Evolutionary conservation across 2,797 vertebrate species (phyloP).

Genomic region (Paguma larvata): DNA sequence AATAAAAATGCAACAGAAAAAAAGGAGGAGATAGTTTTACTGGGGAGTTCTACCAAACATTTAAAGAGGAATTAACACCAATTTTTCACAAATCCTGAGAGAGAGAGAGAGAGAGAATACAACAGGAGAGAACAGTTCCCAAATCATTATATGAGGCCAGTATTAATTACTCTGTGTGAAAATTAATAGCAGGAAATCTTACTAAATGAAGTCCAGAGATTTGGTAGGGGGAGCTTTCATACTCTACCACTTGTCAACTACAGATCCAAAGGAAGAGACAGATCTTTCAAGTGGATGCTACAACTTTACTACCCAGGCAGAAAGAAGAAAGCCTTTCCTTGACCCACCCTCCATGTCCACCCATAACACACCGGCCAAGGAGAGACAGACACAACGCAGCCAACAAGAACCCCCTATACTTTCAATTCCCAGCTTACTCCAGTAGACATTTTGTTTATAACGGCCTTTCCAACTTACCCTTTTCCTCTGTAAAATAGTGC

Average conservation of each 20-base stretch:
- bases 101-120: not conserved
- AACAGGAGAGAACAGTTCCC: not conserved
- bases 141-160: not conserved
- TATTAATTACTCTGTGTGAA: not conserved
- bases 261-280: not conserved
- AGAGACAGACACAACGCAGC: not conserved
- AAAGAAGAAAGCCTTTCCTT: not conserved
- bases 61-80: not conserved
- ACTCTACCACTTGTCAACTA: not conserved
- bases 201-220: not conserved
- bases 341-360: not conserved
- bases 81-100: not conserved
- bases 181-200: not conserved
- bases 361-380: not conserved
- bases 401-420: not conserved
- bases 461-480: not conserved
- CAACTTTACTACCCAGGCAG: not conserved
- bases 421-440: not conserved
- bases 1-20: constrained; percentile 12
- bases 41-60: not conserved
- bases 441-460: not conserved
- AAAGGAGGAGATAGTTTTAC: not conserved
- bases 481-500: not conserved
- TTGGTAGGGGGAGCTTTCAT: not conserved
- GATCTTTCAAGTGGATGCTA: not conserved